Percentiles rank a stretch among this genome's conserved stretches.
These are phyloP conservation scores for Cryptocheilus praepositus DNA, from an alignment of 2,888 invertebrate genomes.

Conservation along the genomic window DNA sequence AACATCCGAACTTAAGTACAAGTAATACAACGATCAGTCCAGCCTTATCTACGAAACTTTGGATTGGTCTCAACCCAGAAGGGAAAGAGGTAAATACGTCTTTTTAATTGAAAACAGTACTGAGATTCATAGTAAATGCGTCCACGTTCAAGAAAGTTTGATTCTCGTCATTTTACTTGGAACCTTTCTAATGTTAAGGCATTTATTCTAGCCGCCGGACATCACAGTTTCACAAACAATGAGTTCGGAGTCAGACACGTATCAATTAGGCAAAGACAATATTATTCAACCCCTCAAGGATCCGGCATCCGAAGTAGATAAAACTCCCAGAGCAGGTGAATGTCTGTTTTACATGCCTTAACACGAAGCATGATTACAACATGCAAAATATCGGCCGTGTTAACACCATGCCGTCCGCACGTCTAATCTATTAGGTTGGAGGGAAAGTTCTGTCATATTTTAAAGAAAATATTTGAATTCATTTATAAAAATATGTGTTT, in stretches of 20 bases:
- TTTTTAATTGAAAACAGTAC: no score
- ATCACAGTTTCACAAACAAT: conserved; percentile 33
- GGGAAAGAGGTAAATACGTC: conserved; percentile 15
- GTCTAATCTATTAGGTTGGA: no score
- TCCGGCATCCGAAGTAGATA: conserved; percentile 78
- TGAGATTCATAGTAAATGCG: no score
- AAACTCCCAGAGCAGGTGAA: conserved; percentile 79
- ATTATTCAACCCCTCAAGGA: conserved; percentile 70
- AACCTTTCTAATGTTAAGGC: no score
- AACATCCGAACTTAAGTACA: conserved; percentile 60
- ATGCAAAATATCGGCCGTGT: no score
- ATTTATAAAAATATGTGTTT: no score
- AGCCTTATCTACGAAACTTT: conserved; percentile 65
- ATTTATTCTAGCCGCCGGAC: conserved; percentile 41
- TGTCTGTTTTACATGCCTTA: neutral
- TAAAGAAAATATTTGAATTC: no score
- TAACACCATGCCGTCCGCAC: no score
- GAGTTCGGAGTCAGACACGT: conserved; percentile 49
- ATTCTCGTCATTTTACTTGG: no score
- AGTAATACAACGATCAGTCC: conserved; percentile 64
- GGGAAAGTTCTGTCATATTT: no score
- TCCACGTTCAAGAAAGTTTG: no score
- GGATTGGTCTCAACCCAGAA: conserved; percentile 59
- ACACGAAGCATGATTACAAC: no score
- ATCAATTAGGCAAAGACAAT: conserved; percentile 54